Evolutionary conservation across 2,113 vertebrate species (phyloP).

Genomic region (Triplophysa rosa): DNA sequence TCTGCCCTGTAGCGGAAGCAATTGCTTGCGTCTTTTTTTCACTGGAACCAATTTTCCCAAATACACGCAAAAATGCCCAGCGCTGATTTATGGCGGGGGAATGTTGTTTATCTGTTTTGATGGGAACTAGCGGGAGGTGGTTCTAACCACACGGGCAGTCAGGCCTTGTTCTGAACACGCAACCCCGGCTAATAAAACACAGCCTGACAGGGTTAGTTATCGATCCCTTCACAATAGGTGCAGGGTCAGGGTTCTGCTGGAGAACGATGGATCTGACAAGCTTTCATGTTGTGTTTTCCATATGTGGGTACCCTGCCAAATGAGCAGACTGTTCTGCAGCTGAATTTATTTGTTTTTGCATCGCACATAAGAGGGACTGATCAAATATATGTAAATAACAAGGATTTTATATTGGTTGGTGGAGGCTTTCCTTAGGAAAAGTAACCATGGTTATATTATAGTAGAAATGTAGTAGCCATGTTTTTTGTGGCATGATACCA

Average conservation of each 20-base stretch:
- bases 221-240: constrained; percentile 9
- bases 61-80: background rate
- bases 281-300: constrained; percentile 13
- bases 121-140: constrained; percentile 12
- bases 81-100: background rate
- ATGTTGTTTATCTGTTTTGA: constrained; percentile 33
- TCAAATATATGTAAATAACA: background rate
- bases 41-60: background rate
- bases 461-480: no score
- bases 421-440: no score
- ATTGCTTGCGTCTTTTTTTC: background rate
- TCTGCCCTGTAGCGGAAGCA: background rate
- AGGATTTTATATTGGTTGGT: no score
- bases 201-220: constrained; percentile 13
- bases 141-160: background rate
- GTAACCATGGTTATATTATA: no score
- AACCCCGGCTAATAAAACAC: constrained; percentile 25
- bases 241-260: background rate
- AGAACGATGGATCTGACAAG: constrained; percentile 15
- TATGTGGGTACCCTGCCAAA: constrained; percentile 8
- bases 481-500: no score
- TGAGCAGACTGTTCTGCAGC: constrained; percentile 18
- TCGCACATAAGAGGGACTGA: background rate
- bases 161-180: background rate
- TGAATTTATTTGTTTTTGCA: constrained; percentile 19